These are phyloP conservation scores for Drosophila prostipennis DNA, from an alignment of 2,888 invertebrate species.

Conservation along the genomic window DNA sequence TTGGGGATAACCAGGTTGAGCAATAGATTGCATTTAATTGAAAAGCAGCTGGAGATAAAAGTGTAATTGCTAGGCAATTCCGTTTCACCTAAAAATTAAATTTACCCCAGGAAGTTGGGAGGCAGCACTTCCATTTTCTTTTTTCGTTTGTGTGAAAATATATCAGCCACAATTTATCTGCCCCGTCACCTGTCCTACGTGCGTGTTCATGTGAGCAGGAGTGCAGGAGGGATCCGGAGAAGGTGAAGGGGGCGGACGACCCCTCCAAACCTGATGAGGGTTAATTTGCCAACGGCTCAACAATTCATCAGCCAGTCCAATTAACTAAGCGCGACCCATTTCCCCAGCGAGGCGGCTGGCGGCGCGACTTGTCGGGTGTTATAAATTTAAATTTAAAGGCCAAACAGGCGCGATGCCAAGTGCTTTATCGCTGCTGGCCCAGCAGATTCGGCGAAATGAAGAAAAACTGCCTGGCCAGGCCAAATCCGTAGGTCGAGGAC, in stretches of 20 bases:
- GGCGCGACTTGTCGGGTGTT: slow-evolving; percentile 41
- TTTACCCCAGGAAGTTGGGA: not conserved
- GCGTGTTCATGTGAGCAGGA: slow-evolving; percentile 41
- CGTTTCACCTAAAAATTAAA: not conserved
- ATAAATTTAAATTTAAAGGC: slow-evolving; percentile 79
- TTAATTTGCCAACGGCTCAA: slow-evolving; percentile 54
- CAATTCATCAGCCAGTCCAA: slow-evolving; percentile 60
- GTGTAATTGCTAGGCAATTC: slow-evolving; percentile 2
- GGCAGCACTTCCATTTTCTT: not conserved
- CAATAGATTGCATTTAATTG: not conserved
- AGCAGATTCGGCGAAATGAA: slow-evolving; percentile 66
- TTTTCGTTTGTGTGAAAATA: slow-evolving; percentile 10
- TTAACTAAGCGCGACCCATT: slow-evolving; percentile 62
- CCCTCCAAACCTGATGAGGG: slow-evolving; percentile 64
- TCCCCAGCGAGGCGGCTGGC: slow-evolving; percentile 18
- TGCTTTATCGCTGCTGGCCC: slow-evolving; percentile 60
- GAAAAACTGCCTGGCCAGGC: slow-evolving; percentile 45
- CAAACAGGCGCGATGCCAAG: slow-evolving; percentile 54
- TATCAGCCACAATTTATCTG: slow-evolving; percentile 33
- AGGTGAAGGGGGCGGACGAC: slow-evolving; percentile 3
- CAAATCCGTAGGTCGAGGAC: slow-evolving; percentile 17
- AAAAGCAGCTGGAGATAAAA: not conserved
- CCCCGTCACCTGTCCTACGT: slow-evolving; percentile 27
- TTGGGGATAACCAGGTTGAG: not conserved
- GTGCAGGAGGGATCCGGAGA: not conserved